Evolutionary conservation across 2,797 vertebrate genomes (phyloP).

Genomic region (Remorina albescens): DNA sequence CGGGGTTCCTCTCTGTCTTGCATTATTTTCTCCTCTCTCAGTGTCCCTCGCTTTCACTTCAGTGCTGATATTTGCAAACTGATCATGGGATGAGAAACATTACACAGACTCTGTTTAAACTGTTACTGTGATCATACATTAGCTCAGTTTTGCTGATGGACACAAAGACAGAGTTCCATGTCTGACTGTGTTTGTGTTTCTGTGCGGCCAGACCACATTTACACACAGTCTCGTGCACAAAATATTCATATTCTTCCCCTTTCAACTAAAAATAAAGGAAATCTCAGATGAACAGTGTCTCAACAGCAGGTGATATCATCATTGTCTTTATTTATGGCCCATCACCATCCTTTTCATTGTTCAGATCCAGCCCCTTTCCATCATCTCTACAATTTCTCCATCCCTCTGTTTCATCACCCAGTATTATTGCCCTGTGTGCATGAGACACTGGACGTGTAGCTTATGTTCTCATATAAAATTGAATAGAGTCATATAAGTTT

Average conservation of each 20-base stretch:
- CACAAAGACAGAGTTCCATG: constrained; percentile 4
- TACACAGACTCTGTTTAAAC: constrained; percentile 21
- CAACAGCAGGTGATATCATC: constrained; percentile 55
- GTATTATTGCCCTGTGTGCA: constrained; percentile 19
- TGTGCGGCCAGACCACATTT: neutral
- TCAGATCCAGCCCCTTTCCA: constrained; percentile 52
- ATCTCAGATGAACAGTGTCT: constrained; percentile 5
- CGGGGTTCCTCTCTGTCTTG: neutral
- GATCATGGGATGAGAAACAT: constrained; percentile 30
- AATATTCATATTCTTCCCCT: neutral
- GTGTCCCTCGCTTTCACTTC: neutral
- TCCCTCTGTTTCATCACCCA: constrained; percentile 45
- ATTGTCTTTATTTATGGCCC: constrained; percentile 44
- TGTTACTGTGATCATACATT: constrained; percentile 35
- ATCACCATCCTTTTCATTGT: constrained; percentile 50
- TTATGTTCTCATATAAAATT: constrained; percentile 56
- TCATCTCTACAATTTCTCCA: constrained; percentile 42
- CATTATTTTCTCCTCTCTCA: neutral
- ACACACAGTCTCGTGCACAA: too few relatives aligned
- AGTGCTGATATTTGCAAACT: constrained; percentile 41
- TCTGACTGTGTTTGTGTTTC: neutral
- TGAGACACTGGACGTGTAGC: constrained; percentile 33
- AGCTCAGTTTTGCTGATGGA: constrained; percentile 48
- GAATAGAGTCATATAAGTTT: constrained; percentile 56
- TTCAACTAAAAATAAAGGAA: constrained; percentile 21